phyloP scores from a whole-genome alignment of 2,888 invertebrate genomes.

The Aethes cnicana region DNA sequence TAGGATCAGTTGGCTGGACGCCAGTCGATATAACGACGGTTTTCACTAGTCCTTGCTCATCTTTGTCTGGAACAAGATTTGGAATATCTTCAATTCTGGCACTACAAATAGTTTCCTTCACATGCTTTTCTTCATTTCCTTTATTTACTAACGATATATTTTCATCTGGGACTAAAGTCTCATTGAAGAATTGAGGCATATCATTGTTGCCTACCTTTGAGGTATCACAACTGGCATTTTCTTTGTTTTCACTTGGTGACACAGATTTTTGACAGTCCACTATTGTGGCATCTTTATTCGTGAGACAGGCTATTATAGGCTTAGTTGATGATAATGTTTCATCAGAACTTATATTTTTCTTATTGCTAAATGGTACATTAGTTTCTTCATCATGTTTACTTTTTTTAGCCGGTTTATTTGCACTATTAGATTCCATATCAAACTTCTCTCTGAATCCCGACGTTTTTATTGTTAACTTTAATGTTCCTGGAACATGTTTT shows the following conservation, averaged over 20 bases:
- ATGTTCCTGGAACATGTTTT: background rate
- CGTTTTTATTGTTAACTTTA: background rate
- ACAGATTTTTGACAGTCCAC: background rate
- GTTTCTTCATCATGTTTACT: slow-evolving; percentile 1
- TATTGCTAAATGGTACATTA: slow-evolving; percentile 9
- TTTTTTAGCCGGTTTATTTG: background rate
- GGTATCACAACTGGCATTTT: background rate
- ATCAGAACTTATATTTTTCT: slow-evolving; percentile 4
- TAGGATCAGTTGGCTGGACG: slow-evolving; percentile 41
- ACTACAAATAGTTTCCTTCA: background rate
- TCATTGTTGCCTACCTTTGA: slow-evolving; percentile 5
- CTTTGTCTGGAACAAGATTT: slow-evolving; percentile 19
- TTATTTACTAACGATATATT: background rate
- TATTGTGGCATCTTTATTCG: background rate
- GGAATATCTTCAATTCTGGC: slow-evolving; percentile 5
- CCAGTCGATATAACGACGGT: slow-evolving; percentile 64
- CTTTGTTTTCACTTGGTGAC: slow-evolving; percentile 3
- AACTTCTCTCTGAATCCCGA: background rate
- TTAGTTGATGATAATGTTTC: background rate
- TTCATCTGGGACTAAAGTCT: slow-evolving; percentile 4
- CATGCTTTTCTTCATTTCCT: background rate
- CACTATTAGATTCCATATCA: background rate
- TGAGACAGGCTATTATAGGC: background rate
- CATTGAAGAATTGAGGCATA: slow-evolving; percentile 9
- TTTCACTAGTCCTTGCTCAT: slow-evolving; percentile 47